Conservation (phyloP, 1,140 invertebrate genomes). For the Heliconius nattereri region DNA sequence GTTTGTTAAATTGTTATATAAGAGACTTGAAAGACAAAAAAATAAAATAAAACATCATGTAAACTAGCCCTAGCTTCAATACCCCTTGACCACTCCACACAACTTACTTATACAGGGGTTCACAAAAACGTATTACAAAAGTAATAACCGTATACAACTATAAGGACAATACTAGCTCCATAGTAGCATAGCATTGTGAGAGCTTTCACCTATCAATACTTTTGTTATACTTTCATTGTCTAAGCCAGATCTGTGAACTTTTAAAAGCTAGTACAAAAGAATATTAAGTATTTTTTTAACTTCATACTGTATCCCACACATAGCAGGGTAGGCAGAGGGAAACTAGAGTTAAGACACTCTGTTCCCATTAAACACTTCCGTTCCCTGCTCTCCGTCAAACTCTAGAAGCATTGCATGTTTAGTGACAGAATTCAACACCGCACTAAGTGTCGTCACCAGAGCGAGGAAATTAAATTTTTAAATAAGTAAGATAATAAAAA, state of each 20-base stretch:
- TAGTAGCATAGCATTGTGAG: background rate
- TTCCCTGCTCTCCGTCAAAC: too few relatives aligned
- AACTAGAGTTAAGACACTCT: too few relatives aligned
- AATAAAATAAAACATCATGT: background rate
- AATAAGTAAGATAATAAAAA: background rate
- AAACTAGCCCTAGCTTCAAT: background rate
- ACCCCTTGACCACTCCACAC: background rate
- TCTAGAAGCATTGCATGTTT: too few relatives aligned
- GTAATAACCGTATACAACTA: conserved; percentile 7
- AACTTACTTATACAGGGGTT: background rate
- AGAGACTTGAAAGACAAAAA: background rate
- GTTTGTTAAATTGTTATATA: too few relatives aligned
- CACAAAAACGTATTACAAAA: background rate
- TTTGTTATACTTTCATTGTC: background rate
- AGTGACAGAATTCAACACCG: too few relatives aligned
- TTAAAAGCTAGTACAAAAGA: too few relatives aligned
- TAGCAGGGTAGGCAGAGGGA: too few relatives aligned
- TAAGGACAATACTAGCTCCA: background rate
- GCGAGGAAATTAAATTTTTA: too few relatives aligned
- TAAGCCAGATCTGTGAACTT: background rate
- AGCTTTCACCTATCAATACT: background rate
- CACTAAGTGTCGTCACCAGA: too few relatives aligned
- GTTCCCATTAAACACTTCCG: too few relatives aligned
- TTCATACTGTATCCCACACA: too few relatives aligned
- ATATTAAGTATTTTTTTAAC: too few relatives aligned